These are phyloP conservation scores for Nasonia longicornis DNA, from an alignment of 1,140 invertebrate genomes.

Conservation along the genomic window DNA sequence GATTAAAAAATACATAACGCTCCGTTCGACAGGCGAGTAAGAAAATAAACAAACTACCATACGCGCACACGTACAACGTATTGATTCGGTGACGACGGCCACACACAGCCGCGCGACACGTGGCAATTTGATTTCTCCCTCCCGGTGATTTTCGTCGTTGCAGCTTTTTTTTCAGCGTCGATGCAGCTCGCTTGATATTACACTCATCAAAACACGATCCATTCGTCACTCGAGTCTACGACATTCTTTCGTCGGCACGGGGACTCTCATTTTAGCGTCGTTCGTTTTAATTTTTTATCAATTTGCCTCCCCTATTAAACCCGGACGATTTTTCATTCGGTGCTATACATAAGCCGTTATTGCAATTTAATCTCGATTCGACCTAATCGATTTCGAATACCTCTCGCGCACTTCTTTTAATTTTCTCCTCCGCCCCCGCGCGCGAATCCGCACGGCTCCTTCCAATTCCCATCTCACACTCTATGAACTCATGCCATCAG, in stretches of 20 bases:
- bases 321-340: slow-evolving; percentile 31
- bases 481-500: neutral
- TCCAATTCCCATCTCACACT: neutral
- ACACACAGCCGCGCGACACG: too few species aligned
- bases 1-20: too few species aligned
- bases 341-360: slow-evolving; percentile 1
- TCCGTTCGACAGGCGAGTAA: too few species aligned
- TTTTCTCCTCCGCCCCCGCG: neutral
- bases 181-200: slow-evolving; percentile 13
- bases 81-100: too few species aligned
- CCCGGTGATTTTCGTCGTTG: neutral
- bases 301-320: slow-evolving; percentile 15
- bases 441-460: neutral
- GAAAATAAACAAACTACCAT: too few species aligned
- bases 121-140: neutral
- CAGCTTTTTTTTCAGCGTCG: neutral
- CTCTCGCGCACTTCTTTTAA: neutral
- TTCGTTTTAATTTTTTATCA: slow-evolving; percentile 39
- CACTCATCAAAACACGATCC: slow-evolving; percentile 27
- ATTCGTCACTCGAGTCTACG: slow-evolving; percentile 13
- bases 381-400: slow-evolving; percentile 9
- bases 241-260: neutral
- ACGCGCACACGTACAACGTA: too few species aligned
- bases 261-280: slow-evolving; percentile 14
- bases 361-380: slow-evolving; percentile 31